phyloP scores from a whole-genome alignment of 2,113 vertebrate genomes.

The Sclerurus mexicanus region DNA sequence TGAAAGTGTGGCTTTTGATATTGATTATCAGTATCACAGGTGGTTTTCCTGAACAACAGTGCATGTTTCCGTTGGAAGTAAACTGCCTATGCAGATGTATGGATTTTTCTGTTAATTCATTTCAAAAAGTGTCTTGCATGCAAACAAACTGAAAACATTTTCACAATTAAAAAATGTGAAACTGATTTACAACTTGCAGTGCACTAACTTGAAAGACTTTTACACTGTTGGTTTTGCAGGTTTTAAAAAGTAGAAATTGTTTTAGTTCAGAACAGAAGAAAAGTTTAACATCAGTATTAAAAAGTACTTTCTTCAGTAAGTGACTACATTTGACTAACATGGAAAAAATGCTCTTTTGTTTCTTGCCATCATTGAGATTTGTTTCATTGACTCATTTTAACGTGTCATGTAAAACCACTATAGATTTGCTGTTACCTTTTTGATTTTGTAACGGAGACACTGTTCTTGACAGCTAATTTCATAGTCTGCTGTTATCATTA shows the following conservation, averaged over 20 bases:
- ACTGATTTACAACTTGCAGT: conserved; percentile 28
- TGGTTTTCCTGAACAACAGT: background rate
- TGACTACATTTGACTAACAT: conserved; percentile 54
- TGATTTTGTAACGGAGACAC: background rate
- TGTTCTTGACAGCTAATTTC: background rate
- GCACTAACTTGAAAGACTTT: conserved; percentile 54
- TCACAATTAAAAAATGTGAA: conserved; percentile 1
- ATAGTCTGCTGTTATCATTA: background rate
- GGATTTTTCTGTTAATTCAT: background rate
- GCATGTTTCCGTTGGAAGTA: conserved; percentile 1
- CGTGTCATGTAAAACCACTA: background rate
- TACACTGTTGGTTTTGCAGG: conserved; percentile 62
- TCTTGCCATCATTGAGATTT: conserved; percentile 13
- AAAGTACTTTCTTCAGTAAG: conserved; percentile 55
- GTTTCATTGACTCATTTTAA: conserved; percentile 26
- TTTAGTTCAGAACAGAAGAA: conserved; percentile 59
- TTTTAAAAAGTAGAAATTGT: conserved; percentile 55
- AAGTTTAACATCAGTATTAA: conserved; percentile 47
- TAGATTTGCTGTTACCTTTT: background rate
- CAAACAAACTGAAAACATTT: background rate
- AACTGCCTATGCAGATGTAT: background rate
- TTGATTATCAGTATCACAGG: background rate
- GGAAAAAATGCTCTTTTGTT: conserved; percentile 32
- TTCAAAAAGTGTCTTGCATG: conserved; percentile 10
- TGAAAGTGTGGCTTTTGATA: background rate